phyloP scores from a whole-genome alignment of 2,797 vertebrate species.

The Ptychobarbus kaznakovi region DNA sequence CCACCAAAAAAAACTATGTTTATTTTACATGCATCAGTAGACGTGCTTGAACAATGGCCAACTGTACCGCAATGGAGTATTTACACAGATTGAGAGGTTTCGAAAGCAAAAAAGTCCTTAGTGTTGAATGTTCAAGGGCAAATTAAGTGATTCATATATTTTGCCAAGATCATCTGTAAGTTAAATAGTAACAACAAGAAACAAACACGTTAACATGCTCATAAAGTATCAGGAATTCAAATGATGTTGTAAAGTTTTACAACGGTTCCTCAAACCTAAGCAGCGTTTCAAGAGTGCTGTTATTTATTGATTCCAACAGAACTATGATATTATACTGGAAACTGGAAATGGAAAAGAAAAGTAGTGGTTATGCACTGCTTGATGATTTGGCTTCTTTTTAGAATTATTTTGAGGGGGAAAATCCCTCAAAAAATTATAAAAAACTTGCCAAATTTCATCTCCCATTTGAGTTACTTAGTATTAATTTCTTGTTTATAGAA shows the following conservation, averaged over 20 bases:
- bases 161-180: neutral
- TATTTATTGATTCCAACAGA: neutral
- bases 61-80: neutral
- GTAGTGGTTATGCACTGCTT: neutral
- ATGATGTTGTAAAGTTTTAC: neutral
- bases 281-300: neutral
- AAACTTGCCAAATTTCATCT: neutral
- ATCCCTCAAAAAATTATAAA: neutral
- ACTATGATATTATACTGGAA: neutral
- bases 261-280: neutral
- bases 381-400: neutral
- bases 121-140: neutral
- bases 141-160: neutral
- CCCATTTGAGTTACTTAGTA: neutral
- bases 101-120: conserved; percentile 4
- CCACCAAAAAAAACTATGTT: conserved; percentile 51
- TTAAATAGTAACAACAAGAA: neutral
- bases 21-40: conserved; percentile 54
- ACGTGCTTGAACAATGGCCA: conserved; percentile 44
- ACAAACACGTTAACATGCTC: neutral
- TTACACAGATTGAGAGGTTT: conserved; percentile 13
- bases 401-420: neutral
- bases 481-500: conserved; percentile 2
- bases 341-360: neutral
- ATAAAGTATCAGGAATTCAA: neutral